Evolutionary conservation across 2,888 invertebrate genomes (phyloP).

Genomic region (Nomada fabriciana): DNA sequence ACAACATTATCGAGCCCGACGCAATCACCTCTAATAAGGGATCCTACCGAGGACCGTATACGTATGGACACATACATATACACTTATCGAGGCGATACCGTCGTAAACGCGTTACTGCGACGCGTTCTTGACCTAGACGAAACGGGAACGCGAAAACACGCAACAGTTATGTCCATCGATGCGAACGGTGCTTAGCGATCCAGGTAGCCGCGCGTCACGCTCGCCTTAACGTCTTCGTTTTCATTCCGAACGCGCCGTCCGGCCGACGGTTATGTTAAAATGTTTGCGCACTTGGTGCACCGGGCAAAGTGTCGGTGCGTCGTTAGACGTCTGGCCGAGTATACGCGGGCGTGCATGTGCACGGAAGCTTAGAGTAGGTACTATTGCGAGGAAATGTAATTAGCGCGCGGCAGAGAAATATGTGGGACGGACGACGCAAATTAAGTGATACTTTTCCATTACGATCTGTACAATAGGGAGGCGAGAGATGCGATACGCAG

Average conservation of each 20-base stretch:
- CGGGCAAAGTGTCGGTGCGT: conserved; percentile 2
- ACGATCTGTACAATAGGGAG: too few species aligned
- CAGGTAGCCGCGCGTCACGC: conserved; percentile 5
- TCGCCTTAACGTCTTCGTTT: conserved; percentile 28
- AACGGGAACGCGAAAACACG: conserved; percentile 49
- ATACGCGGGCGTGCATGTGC: too few species aligned
- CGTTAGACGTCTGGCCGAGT: not conserved
- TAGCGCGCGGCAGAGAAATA: too few species aligned
- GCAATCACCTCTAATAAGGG: conserved; percentile 29
- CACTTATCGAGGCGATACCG: conserved; percentile 8
- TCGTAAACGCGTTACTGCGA: not conserved
- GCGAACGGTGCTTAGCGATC: conserved; percentile 5
- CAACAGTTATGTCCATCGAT: conserved; percentile 39
- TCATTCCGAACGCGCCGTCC: conserved; percentile 20
- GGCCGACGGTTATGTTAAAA: conserved; percentile 20
- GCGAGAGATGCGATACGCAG: too few species aligned
- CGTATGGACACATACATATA: not conserved
- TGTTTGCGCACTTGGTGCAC: not conserved
- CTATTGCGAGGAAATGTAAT: too few species aligned
- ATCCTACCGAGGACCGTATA: too few species aligned
- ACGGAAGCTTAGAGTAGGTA: not conserved
- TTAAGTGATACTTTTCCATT: too few species aligned
- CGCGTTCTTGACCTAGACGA: conserved; percentile 56
- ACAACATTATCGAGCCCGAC: conserved; percentile 22
- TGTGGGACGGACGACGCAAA: too few species aligned